Percentiles rank a stretch among this genome's conserved stretches.
Evolutionary conservation across 92 coral and sea anemone genomes (phyloP).

Genomic region (Parazoanthus swiftii): DNA sequence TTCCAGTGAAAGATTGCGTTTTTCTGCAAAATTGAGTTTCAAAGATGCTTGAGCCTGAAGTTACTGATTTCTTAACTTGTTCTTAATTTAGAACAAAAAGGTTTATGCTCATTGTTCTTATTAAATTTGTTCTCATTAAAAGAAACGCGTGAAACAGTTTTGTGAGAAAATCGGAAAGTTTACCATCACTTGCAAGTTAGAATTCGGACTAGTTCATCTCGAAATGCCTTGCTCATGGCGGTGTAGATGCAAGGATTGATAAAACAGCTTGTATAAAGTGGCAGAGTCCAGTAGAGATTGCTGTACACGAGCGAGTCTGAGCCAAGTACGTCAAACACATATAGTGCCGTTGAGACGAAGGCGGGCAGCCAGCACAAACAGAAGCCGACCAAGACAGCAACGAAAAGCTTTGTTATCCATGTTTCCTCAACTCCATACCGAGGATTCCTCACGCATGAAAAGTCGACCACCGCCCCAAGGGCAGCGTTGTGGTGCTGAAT

Average conservation of each 20-base stretch:
- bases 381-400: slow-evolving; percentile 1
- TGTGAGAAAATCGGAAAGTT: background rate
- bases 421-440: slow-evolving; percentile 7
- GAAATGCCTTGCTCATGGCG: slow-evolving; percentile 3
- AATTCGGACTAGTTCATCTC: slow-evolving; percentile 16
- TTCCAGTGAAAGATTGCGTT: too few species aligned
- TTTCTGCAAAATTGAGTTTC: too few species aligned
- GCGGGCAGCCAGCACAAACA: slow-evolving; percentile 16
- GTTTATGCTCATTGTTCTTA: too few species aligned
- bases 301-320: background rate
- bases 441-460: background rate
- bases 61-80: too few species aligned
- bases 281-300: slow-evolving; percentile 4
- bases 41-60: too few species aligned
- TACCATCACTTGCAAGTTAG: background rate
- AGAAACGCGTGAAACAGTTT: too few species aligned
- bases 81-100: too few species aligned
- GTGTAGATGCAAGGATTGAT: slow-evolving; percentile 1
- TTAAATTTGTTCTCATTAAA: too few species aligned
- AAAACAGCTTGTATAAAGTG: slow-evolving; percentile 11
- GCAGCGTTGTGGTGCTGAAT: slow-evolving; percentile 4
- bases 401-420: slow-evolving; percentile 11
- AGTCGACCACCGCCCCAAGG: background rate
- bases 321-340: background rate
- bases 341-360: background rate